A percentile compares a stretch with the other conserved stretches of the same genome.
These are phyloP conservation scores for Drosophila navojoa DNA, from an alignment of 1,140 invertebrate genomes.

Conservation along the genomic window DNA sequence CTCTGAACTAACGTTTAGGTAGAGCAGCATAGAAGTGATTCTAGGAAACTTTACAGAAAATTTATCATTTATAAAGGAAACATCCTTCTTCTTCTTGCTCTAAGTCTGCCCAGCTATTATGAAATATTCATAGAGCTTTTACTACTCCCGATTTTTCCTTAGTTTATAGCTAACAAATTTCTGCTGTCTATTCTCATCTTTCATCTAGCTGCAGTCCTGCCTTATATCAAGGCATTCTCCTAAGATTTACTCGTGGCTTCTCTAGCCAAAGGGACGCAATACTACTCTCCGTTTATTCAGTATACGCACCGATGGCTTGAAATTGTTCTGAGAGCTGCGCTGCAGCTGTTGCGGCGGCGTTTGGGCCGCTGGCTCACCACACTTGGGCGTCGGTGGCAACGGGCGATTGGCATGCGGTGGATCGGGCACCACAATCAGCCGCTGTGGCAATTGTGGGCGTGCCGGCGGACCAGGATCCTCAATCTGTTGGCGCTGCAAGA, in stretches of 20 bases:
- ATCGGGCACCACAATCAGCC: slow-evolving; percentile 92
- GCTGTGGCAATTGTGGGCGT: slow-evolving; percentile 93
- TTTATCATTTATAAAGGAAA: no score
- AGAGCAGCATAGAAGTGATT: no score
- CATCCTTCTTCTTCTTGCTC: no score
- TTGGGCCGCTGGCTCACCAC: slow-evolving; percentile 83
- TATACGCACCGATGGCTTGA: slow-evolving; percentile 91
- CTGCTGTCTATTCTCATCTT: no score
- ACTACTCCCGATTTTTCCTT: no score
- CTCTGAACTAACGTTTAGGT: no score
- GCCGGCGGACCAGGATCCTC: slow-evolving; percentile 93
- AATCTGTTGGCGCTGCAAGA: slow-evolving; percentile 84
- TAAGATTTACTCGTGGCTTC: background rate
- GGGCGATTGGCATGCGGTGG: slow-evolving; percentile 87
- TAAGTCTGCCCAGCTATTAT: no score
- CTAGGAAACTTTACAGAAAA: no score
- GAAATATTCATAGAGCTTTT: no score
- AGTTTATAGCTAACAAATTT: no score
- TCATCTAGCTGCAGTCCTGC: no score
- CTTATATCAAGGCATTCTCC: background rate
- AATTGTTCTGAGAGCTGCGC: slow-evolving; percentile 90
- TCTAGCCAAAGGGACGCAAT: background rate
- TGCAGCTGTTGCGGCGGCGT: slow-evolving; percentile 88
- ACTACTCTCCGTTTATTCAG: slow-evolving; percentile 9
- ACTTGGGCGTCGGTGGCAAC: slow-evolving; percentile 91